Evolutionary conservation across 2,888 invertebrate genomes (phyloP), one percentile per base, ranked within the genome.

Genomic region (Acrobeloides nanus): DNA sequence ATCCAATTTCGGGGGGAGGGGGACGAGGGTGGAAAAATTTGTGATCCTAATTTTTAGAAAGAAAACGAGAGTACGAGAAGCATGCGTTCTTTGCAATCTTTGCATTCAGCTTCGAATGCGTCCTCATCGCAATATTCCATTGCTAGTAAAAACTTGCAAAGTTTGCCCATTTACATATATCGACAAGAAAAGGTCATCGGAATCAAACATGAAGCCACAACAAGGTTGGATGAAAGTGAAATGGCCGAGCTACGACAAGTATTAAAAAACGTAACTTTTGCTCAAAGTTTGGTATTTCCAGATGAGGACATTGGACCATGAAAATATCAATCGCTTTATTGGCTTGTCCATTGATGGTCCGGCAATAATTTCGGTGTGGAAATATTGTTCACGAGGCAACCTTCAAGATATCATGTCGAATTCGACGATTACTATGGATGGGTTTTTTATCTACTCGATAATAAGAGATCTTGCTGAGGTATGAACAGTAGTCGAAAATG

Each of bases 391-490:
- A 6, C 48, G 68, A 32, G 66, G 67, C n/a, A 31, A 31, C 18
- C 45, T 42, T 10, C 33, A 51, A 52, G 57, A 53, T 17, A 50
- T 53, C 27, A 35, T 58, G n/a, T 26, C 23, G 17, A 46, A 23
- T 21, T n/a, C n/a, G n/a, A n/a, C n/a, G n/a, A 15, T 29, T 10
- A 55, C 39, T 6, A 61, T 68, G 57, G 69, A 69, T 46, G 50
- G 55, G 6, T 70, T 70, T 47, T 69, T 69, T 51, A 62, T 66
- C 35, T 69, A 55, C 43, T 66, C 66, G 0, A 41, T 69, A 23
- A 59, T 70, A 1, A 41, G 56, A 17, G 69, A 69, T 41, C 51
- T 69, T 15, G 44, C 58, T 10, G 61, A 66, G 39, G 65, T 60
- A 42, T 39, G 46, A n/a, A n/a, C n/a, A n/a, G n/a, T n/a, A n/a